These are phyloP conservation scores for Odontocolon sp. DNA, from an alignment of 2,888 invertebrate genomes.

Conservation along the genomic window DNA sequence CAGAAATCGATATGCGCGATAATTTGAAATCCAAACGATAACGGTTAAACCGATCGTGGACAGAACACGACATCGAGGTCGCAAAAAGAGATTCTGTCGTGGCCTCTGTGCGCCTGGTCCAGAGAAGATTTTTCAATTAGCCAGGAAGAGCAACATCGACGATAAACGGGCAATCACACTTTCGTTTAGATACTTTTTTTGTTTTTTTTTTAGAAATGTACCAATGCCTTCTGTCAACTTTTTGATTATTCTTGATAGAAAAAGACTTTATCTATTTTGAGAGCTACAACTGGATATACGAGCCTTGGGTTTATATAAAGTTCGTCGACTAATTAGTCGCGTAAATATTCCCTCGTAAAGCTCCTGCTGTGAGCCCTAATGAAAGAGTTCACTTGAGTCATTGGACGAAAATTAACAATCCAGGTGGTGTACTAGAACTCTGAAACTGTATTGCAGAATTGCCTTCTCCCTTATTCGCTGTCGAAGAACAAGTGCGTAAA, in stretches of 20 bases:
- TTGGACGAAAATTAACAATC: slow-evolving; percentile 60
- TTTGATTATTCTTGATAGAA: too few relatives aligned
- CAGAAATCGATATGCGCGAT: slow-evolving; percentile 31
- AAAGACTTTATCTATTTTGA: too few relatives aligned
- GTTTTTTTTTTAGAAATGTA: too few relatives aligned
- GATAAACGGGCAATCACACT: not conserved
- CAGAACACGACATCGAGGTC: slow-evolving; percentile 22
- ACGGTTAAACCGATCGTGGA: not conserved
- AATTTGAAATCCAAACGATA: slow-evolving; percentile 15
- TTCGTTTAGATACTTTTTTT: too few relatives aligned
- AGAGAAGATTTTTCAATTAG: slow-evolving; percentile 37
- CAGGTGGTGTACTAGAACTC: slow-evolving; percentile 54
- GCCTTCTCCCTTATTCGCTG: too few relatives aligned
- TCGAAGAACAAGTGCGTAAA: slow-evolving; percentile 53
- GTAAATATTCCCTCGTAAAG: slow-evolving; percentile 41
- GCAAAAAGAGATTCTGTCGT: not conserved
- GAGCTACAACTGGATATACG: too few relatives aligned
- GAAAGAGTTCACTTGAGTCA: slow-evolving; percentile 54
- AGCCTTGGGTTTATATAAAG: slow-evolving; percentile 18
- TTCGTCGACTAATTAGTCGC: slow-evolving; percentile 50
- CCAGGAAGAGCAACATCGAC: not conserved
- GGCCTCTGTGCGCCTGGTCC: slow-evolving; percentile 5
- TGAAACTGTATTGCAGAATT: too few relatives aligned
- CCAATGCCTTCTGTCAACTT: too few relatives aligned
- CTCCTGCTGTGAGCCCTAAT: slow-evolving; percentile 49